Evolutionary conservation across 2,888 invertebrate species (phyloP).

Genomic region (Coleophora flavipennella): DNA sequence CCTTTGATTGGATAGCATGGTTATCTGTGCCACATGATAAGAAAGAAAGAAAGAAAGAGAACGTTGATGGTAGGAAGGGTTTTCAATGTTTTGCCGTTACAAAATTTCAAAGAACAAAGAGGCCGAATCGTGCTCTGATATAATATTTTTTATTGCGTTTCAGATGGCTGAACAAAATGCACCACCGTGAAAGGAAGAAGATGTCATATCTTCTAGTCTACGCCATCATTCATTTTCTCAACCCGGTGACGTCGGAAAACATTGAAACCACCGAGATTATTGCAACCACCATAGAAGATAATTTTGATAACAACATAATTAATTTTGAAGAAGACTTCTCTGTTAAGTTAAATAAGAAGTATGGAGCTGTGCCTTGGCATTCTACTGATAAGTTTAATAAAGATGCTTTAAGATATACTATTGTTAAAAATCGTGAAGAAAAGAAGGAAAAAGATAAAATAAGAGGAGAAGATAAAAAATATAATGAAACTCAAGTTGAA

Average conservation of each 20-base stretch:
- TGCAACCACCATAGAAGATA: constrained; percentile 25
- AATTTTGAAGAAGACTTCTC: constrained; percentile 57
- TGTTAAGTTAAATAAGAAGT: constrained; percentile 46
- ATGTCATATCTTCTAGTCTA: constrained; percentile 36
- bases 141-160: constrained; percentile 26
- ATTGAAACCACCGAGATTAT: constrained; percentile 23
- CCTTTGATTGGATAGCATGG: too few relatives aligned
- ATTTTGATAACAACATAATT: constrained; percentile 51
- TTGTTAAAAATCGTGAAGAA: constrained; percentile 30
- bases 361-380: constrained; percentile 41
- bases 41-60: too few relatives aligned
- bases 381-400: constrained; percentile 35
- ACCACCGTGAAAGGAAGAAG: constrained; percentile 48
- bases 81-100: too few relatives aligned
- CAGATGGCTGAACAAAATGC: constrained; percentile 51
- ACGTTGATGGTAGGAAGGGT: too few relatives aligned
- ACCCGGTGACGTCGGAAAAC: constrained; percentile 23
- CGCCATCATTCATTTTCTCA: constrained; percentile 30
- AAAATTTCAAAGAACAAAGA: too few relatives aligned
- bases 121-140: too few relatives aligned
- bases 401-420: constrained; percentile 48
- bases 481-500: constrained; percentile 16
- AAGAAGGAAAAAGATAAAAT: constrained; percentile 18
- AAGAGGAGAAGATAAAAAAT: constrained; percentile 12
- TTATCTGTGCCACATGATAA: too few relatives aligned